phyloP scores from a whole-genome alignment of 2,113 vertebrate genomes.

The Aegithalos caudatus region DNA sequence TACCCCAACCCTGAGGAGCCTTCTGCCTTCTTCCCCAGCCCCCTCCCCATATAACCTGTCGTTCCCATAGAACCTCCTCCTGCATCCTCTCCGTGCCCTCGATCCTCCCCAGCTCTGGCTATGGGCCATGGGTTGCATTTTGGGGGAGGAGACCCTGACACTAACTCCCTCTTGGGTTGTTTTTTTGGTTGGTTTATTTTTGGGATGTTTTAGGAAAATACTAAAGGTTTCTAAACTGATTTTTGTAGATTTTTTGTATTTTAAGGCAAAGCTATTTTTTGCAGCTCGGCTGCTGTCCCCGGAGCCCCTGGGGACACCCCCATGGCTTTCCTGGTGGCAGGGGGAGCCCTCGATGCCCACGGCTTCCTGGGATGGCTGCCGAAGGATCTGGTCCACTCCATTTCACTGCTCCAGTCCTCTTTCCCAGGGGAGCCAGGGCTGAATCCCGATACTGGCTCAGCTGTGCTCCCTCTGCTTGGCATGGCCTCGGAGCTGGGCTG shows the following conservation, averaged over 20 bases:
- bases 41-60: not conserved
- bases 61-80: not conserved
- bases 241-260: slow-evolving; percentile 80
- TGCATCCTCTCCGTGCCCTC: not conserved
- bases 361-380: not conserved
- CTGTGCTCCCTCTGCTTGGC: not conserved
- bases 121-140: slow-evolving; percentile 38
- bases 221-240: slow-evolving; percentile 70
- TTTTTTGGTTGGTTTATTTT: not conserved
- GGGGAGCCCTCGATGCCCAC: not conserved
- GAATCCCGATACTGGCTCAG: not conserved
- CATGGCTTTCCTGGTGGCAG: not conserved
- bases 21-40: not conserved
- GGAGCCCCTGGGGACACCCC: not conserved
- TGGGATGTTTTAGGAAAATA: slow-evolving; percentile 30
- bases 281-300: slow-evolving; percentile 43
- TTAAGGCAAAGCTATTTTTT: slow-evolving; percentile 68
- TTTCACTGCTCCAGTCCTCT: not conserved
- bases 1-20: slow-evolving; percentile 9
- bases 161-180: not conserved
- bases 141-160: slow-evolving; percentile 30
- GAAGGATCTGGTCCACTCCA: slow-evolving; percentile 54
- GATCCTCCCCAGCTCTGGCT: slow-evolving; percentile 12
- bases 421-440: not conserved
- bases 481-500: not conserved